Evolutionary conservation across 2,113 vertebrate species (phyloP), one percentile per base, ranked within the genome.

Genomic region (Tringa solitaria): DNA sequence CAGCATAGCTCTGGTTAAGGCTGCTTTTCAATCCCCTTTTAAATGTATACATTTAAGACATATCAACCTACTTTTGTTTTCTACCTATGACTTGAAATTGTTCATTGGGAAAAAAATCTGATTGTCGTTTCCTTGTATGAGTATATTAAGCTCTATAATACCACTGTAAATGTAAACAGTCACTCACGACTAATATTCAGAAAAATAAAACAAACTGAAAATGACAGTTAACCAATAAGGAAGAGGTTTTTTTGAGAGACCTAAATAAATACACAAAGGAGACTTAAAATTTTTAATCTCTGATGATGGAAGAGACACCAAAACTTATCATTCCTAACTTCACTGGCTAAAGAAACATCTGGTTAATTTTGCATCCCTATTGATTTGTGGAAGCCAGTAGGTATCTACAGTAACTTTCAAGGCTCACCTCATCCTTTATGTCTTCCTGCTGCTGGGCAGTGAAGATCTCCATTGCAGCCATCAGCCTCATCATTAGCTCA

Each of bases 401-500:
- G 88, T 50, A 39, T 60, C 90, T 92, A 87, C 51, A 90, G 73
- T 85, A 92, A 83, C 84, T 73, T 97, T 73, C 84, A 76, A 20
- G 3, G 8, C 98, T 97, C 98, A 99, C 99, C 99, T 99, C 99
- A 96, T 99, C 99, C 96, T 99, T 99, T 97, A 99, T 99, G 97
- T 99, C 99, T 96, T 99, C 99, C 95, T 99, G 99, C 92, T 99
- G 99, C 94, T 99, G 99, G 95, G 99, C 99, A 93, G 99, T 99
- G 97, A 99, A 99, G 98, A 99, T 99, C 97, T 99, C 99, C 99
- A 99, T 99, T 8, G 99, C 99, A 91, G 99, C 99, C 98, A 99
- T 99, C 97, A 99, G 98, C 97, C 99, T 99, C 99, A 99, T 99
- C 99, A 99, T 99, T 95, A 99, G 98, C 97, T 99, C 99, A 93